These are phyloP conservation scores for Entomobrya multifasciata DNA, from an alignment of 2,888 invertebrate species.

Conservation along the genomic window DNA sequence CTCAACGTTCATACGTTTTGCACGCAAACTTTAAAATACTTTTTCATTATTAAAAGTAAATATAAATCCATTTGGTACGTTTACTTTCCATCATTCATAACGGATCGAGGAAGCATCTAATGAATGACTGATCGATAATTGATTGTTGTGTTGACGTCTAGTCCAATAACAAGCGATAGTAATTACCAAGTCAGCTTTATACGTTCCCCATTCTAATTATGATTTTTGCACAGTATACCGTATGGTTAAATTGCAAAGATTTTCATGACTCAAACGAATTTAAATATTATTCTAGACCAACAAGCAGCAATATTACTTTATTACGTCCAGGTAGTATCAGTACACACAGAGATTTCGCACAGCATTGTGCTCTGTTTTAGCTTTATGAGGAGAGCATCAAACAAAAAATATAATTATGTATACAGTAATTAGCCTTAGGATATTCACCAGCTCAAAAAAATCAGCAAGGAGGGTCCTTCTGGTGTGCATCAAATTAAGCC, in stretches of 20 bases:
- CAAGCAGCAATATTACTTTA: not conserved
- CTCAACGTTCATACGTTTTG: too few relatives aligned
- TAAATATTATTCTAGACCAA: not conserved
- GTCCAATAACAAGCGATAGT: constrained; percentile 9
- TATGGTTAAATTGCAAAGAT: constrained; percentile 29
- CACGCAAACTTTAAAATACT: too few relatives aligned
- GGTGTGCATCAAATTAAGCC: constrained; percentile 32
- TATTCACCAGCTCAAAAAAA: constrained; percentile 5
- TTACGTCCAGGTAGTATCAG: too few relatives aligned
- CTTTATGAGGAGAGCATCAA: constrained; percentile 1
- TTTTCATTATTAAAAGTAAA: too few relatives aligned
- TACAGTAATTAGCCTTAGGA: constrained; percentile 63
- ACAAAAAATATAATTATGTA: constrained; percentile 48
- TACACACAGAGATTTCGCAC: not conserved
- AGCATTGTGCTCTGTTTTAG: not conserved
- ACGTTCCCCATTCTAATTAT: not conserved
- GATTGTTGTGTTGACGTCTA: constrained; percentile 2
- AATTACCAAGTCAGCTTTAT: not conserved
- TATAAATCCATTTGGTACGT: too few relatives aligned
- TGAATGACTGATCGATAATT: not conserved
- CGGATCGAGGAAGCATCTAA: too few relatives aligned
- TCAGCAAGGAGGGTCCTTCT: constrained; percentile 27
- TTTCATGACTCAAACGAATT: constrained; percentile 23
- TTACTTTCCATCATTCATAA: too few relatives aligned
- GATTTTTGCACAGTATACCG: not conserved